Conservation (phyloP, 2,888 invertebrate genomes). For the Lapara coniferarum region DNA sequence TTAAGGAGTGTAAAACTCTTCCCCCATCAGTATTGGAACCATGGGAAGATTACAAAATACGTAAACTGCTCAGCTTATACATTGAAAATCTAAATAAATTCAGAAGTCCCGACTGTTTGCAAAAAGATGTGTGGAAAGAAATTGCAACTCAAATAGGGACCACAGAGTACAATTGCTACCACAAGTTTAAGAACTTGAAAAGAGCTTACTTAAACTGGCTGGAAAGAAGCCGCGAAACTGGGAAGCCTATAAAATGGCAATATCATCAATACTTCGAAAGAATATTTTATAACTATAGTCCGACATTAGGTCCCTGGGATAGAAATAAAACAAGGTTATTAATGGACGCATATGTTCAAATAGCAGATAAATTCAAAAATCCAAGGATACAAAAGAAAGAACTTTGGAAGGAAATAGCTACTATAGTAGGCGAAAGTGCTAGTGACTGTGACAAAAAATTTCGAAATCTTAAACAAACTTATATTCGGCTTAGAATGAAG, state of each 20-base stretch:
- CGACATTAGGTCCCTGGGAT: slow-evolving; percentile 63
- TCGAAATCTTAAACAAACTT: slow-evolving; percentile 29
- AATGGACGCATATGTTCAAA: slow-evolving; percentile 64
- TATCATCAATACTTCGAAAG: slow-evolving; percentile 72
- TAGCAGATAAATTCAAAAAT: slow-evolving; percentile 69
- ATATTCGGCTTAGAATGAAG: slow-evolving; percentile 26
- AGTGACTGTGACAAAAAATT: slow-evolving; percentile 67
- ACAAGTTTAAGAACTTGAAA: slow-evolving; percentile 75
- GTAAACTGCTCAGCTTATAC: slow-evolving; percentile 63
- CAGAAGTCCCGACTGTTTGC: slow-evolving; percentile 57
- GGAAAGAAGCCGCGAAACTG: slow-evolving; percentile 59
- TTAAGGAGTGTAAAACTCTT: slow-evolving; percentile 66
- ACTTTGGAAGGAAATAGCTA: slow-evolving; percentile 69
- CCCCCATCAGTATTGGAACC: slow-evolving; percentile 60
- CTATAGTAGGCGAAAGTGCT: slow-evolving; percentile 59
- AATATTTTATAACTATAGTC: slow-evolving; percentile 70
- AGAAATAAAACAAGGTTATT: slow-evolving; percentile 61
- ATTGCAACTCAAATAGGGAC: slow-evolving; percentile 66
- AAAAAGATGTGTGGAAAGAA: slow-evolving; percentile 76
- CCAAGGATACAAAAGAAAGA: slow-evolving; percentile 72
- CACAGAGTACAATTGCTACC: slow-evolving; percentile 73
- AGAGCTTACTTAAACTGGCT: slow-evolving; percentile 70
- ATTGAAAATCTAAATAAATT: slow-evolving; percentile 69
- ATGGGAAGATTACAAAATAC: slow-evolving; percentile 72
- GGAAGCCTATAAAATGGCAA: slow-evolving; percentile 70